These are phyloP conservation scores for Limnephilus marmoratus DNA, from an alignment of 2,888 invertebrate genomes.

Conservation along the genomic window DNA sequence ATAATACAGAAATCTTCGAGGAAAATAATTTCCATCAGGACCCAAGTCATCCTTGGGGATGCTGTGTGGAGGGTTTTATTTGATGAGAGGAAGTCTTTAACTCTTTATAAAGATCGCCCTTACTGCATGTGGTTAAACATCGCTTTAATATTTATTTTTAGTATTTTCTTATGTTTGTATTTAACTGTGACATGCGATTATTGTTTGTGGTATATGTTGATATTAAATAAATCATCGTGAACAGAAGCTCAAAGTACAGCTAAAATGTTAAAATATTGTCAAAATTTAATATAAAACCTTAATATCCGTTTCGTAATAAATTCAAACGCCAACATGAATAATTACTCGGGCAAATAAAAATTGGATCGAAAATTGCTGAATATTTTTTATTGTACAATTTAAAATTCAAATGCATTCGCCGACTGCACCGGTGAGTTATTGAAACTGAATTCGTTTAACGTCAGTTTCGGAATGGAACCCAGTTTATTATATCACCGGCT, in stretches of 20 bases:
- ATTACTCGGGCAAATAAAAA: neutral
- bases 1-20: too few species aligned
- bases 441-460: constrained; percentile 8
- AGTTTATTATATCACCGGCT: constrained; percentile 16
- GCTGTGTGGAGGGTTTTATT: too few species aligned
- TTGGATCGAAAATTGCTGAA: neutral
- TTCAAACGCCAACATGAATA: neutral
- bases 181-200: too few species aligned
- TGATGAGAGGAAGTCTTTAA: too few species aligned
- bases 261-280: neutral
- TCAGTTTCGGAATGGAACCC: neutral
- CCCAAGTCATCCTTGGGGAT: too few species aligned
- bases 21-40: too few species aligned
- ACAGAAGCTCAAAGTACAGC: neutral
- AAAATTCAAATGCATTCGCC: constrained; percentile 11
- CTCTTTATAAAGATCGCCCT: too few species aligned
- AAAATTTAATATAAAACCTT: neutral
- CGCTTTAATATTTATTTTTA: too few species aligned
- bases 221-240: too few species aligned
- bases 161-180: too few species aligned
- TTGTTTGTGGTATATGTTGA: too few species aligned
- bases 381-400: neutral
- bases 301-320: neutral
- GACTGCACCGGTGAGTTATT: constrained; percentile 4
- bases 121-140: too few species aligned